A percentile compares a stretch with the other conserved stretches of the same genome.
These are phyloP conservation scores for Trichopria drosophilae DNA, from an alignment of 2,888 invertebrate genomes.

Conservation along the genomic window DNA sequence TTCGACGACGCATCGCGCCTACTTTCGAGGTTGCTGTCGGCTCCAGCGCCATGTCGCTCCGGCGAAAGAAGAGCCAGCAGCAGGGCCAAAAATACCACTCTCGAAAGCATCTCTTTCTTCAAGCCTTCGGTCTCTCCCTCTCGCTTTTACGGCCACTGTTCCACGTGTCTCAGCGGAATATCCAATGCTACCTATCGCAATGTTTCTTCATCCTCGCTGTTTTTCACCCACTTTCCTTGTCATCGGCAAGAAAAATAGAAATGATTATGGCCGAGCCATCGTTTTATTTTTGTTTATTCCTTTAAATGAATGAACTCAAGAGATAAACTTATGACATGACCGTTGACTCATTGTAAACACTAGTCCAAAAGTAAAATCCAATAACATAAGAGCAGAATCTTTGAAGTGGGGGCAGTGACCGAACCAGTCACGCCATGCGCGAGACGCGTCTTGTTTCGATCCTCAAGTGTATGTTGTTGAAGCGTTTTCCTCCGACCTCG, in stretches of 20 bases:
- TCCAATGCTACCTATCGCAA: constrained; percentile 51
- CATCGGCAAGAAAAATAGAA: too few relatives aligned
- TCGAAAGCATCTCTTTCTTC: constrained; percentile 48
- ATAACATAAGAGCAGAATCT: too few relatives aligned
- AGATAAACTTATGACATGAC: too few relatives aligned
- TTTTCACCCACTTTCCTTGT: too few relatives aligned
- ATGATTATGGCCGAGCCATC: constrained; percentile 4
- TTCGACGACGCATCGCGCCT: constrained; percentile 22
- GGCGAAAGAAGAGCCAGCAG: constrained; percentile 48
- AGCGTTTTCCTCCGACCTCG: constrained; percentile 18
- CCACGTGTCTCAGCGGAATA: constrained; percentile 8
- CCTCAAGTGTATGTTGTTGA: constrained; percentile 18
- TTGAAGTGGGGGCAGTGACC: constrained; percentile 54
- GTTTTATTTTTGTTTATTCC: too few relatives aligned
- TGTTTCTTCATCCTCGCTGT: constrained; percentile 46
- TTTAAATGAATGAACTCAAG: too few relatives aligned
- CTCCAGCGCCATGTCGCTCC: constrained; percentile 44
- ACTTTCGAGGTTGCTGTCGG: constrained; percentile 28
- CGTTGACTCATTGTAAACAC: too few relatives aligned
- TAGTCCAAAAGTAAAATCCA: too few relatives aligned
- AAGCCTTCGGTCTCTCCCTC: constrained; percentile 25
- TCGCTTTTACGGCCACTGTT: constrained; percentile 15
- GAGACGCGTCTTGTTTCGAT: constrained; percentile 44
- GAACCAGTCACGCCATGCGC: constrained; percentile 47
- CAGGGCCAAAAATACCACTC: constrained; percentile 49